These are phyloP conservation scores for Campoplex capitator DNA, from an alignment of 2,888 invertebrate species.

Conservation along the genomic window DNA sequence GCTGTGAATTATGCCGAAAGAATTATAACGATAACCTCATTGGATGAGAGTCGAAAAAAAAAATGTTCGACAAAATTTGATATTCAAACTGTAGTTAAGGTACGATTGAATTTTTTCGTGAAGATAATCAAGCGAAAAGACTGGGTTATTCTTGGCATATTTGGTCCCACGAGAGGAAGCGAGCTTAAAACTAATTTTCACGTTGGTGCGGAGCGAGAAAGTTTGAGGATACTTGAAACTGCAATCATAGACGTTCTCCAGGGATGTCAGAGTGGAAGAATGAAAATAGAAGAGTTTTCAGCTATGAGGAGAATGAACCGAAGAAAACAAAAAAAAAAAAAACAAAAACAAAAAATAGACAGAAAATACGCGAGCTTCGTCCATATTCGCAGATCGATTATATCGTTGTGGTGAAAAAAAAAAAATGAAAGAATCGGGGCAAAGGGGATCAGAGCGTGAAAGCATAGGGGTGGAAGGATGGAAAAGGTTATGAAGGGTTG, in stretches of 20 bases:
- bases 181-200: not conserved
- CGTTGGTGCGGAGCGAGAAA: not conserved
- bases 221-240: not conserved
- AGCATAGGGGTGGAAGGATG: not conserved
- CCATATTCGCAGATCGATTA: constrained; percentile 39
- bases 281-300: not conserved
- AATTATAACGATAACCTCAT: too few species aligned
- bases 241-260: not conserved
- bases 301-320: not conserved
- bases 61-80: not conserved
- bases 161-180: not conserved
- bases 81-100: not conserved
- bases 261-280: not conserved
- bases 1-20: too few species aligned
- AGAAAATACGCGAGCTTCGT: constrained; percentile 4
- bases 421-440: constrained; percentile 3
- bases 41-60: too few species aligned
- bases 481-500: constrained; percentile 11
- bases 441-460: constrained; percentile 6
- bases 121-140: too few species aligned
- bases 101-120: too few species aligned
- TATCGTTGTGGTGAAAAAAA: not conserved
- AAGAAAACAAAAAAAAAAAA: too few species aligned
- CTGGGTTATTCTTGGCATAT: not conserved
- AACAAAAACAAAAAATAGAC: not conserved